Percentiles rank a stretch among this genome's conserved stretches.
These are phyloP conservation scores for Micrasema minimum DNA, from an alignment of 1,140 invertebrate species.

Conservation along the genomic window DNA sequence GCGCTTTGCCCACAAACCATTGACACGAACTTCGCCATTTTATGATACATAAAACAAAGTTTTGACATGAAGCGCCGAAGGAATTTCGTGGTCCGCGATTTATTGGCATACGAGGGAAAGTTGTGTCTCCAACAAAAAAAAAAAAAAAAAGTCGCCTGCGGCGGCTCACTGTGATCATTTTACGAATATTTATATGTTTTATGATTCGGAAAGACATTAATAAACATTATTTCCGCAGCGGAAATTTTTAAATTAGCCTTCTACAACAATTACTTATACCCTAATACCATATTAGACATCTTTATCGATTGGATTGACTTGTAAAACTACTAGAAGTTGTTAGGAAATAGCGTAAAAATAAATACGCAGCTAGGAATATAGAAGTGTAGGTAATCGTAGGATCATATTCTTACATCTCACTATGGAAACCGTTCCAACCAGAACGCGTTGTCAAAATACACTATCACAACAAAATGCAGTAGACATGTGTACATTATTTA, in stretches of 20 bases:
- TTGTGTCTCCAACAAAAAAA: not conserved
- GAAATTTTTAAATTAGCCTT: not conserved
- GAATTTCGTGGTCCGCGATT: slow-evolving; percentile 3
- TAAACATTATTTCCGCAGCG: not conserved
- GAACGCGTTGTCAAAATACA: too few relatives aligned
- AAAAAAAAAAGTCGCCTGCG: not conserved
- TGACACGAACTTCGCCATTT: slow-evolving; percentile 32
- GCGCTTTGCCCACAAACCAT: not conserved
- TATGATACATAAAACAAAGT: slow-evolving; percentile 13
- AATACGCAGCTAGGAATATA: too few relatives aligned
- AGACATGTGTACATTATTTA: too few relatives aligned
- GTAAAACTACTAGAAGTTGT: too few relatives aligned
- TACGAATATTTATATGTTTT: too few relatives aligned
- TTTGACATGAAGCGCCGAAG: slow-evolving; percentile 23
- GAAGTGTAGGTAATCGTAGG: too few relatives aligned
- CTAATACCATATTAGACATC: not conserved
- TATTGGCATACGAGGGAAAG: slow-evolving; percentile 9
- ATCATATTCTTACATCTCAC: too few relatives aligned
- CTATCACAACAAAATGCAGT: too few relatives aligned
- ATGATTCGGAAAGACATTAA: too few relatives aligned
- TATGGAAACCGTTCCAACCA: too few relatives aligned
- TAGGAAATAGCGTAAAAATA: too few relatives aligned
- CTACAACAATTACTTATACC: not conserved
- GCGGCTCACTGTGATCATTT: too few relatives aligned
- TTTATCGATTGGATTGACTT: not conserved